Evolutionary conservation across 2,113 vertebrate genomes (phyloP), one percentile per base, ranked within the genome.

Genomic region (Nerophis lumbriciformis): DNA sequence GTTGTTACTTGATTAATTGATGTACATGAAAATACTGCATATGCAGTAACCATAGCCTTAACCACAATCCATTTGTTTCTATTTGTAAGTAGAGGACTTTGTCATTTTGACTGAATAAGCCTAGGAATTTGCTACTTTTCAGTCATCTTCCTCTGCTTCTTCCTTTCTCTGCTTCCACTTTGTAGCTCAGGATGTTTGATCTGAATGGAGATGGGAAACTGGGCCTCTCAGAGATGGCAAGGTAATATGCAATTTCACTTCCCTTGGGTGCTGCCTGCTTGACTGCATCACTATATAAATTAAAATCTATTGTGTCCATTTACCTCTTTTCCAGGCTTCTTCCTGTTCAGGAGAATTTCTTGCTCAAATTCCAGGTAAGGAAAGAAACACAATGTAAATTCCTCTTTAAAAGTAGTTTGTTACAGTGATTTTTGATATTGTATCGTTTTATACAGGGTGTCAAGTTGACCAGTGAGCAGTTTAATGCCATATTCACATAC

Each of bases 321-420:
- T 66, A 73, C 69, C 54, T 70, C 7, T 81, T 56, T 39, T 52
- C 19, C 61, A 98, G 96, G 83, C 91, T 99, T 83, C 82, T 98
- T 60, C 96, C 96, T 5, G 94, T 97, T 66, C 93, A 99, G 83
- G 96, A 99, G 88, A 99, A 99, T 77, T 99, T 99, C 87, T 89
- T 99, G 57, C 93, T 99, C 52, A 99, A 95, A 76, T 98, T 98
- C 81, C 93, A 99, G 96, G 95, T 98, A 90, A 75, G 76, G 8
- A 51, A 53, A 39, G 8, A 55, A 68, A 56, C 19, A 21, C 0
- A 6, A 58, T 5, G 21, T 48, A 48, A 2, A 36, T 21, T 13
- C 53, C 14, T 16, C 15, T 16, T 61, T 19, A 53, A 57, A 16
- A 15, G 10, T 53, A 35, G 42, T 39, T 15, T 10, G 14, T 11